Conservation (phyloP, 2,797 vertebrate species). For the Adelosebastes latens region DNA sequence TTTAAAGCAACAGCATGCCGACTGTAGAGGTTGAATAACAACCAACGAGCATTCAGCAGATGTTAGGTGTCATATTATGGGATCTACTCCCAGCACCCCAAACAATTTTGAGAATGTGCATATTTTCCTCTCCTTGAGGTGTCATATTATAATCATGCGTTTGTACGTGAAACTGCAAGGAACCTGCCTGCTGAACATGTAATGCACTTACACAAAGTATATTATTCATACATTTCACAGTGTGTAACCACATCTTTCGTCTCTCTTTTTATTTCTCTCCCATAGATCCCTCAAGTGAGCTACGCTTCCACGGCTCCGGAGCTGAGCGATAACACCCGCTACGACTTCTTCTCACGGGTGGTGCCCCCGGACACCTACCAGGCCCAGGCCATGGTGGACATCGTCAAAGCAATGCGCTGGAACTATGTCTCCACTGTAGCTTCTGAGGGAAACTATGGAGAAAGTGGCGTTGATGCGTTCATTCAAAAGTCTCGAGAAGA, state of each 20-base stretch:
- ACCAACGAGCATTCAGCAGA: slow-evolving; percentile 39
- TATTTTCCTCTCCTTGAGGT: background rate
- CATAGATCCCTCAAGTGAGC: slow-evolving; percentile 95
- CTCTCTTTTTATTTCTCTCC: background rate
- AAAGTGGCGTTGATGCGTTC: slow-evolving; percentile 95
- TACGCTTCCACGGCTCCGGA: slow-evolving; percentile 95
- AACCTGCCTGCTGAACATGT: background rate
- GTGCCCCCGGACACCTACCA: slow-evolving; percentile 96
- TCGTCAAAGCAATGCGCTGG: slow-evolving; percentile 95
- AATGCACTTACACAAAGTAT: slow-evolving; percentile 9
- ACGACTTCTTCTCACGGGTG: slow-evolving; percentile 96
- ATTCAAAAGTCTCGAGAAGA: slow-evolving; percentile 96
- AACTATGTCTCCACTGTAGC: slow-evolving; percentile 96
- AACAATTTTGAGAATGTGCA: too few species aligned
- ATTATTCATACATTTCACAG: slow-evolving; percentile 7
- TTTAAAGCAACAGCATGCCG: slow-evolving; percentile 52
- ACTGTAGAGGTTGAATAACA: slow-evolving; percentile 29
- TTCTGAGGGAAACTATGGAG: slow-evolving; percentile 95
- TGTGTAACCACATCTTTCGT: slow-evolving; percentile 1
- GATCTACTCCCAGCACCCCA: too few species aligned
- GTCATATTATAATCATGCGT: slow-evolving; percentile 36
- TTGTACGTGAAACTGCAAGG: background rate
- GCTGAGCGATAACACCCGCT: slow-evolving; percentile 96
- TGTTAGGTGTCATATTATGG: slow-evolving; percentile 47
- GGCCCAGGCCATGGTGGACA: slow-evolving; percentile 98